Percentiles rank a stretch among this genome's conserved stretches.
Conservation (phyloP, 2,888 invertebrate genomes). For the Epistrophe grossulariae region DNA sequence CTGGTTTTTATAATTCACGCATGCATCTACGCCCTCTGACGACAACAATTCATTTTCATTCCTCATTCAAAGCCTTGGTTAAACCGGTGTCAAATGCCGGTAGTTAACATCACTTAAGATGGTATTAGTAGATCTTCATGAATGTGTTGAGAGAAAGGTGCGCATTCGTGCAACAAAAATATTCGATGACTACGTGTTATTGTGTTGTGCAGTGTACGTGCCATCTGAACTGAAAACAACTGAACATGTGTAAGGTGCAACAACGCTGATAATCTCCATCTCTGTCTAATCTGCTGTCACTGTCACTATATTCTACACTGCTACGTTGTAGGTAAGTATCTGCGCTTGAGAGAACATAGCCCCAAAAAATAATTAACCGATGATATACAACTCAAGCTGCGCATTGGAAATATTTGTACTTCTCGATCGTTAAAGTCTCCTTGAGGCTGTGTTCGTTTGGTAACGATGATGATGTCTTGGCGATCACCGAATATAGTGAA, state of each 20-base stretch:
- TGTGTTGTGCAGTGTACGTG: constrained; percentile 3
- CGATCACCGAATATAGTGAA: constrained; percentile 45
- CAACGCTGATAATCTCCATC: constrained; percentile 45
- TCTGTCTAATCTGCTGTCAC: constrained; percentile 37
- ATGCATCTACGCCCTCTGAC: constrained; percentile 66
- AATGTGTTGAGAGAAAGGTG: constrained; percentile 62
- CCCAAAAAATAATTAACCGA: constrained; percentile 72
- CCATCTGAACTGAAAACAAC: constrained; percentile 20
- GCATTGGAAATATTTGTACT: constrained; percentile 69
- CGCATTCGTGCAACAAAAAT: constrained; percentile 45
- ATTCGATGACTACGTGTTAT: neutral
- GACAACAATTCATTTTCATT: constrained; percentile 63
- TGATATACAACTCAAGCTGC: constrained; percentile 65
- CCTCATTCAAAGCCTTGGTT: constrained; percentile 21
- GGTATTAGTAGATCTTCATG: constrained; percentile 42
- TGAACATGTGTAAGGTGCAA: constrained; percentile 43
- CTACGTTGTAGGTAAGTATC: neutral
- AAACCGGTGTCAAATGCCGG: constrained; percentile 66
- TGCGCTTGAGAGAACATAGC: constrained; percentile 34
- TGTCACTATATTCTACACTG: neutral
- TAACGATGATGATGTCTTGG: constrained; percentile 18
- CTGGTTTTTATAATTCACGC: constrained; percentile 36
- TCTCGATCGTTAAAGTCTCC: constrained; percentile 65
- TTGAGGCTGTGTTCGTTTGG: constrained; percentile 59
- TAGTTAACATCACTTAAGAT: constrained; percentile 43